A percentile compares a stretch with the other conserved stretches of the same genome.
These are phyloP conservation scores for Vanessa atalanta DNA, from an alignment of 1,140 invertebrate species.

Conservation along the genomic window DNA sequence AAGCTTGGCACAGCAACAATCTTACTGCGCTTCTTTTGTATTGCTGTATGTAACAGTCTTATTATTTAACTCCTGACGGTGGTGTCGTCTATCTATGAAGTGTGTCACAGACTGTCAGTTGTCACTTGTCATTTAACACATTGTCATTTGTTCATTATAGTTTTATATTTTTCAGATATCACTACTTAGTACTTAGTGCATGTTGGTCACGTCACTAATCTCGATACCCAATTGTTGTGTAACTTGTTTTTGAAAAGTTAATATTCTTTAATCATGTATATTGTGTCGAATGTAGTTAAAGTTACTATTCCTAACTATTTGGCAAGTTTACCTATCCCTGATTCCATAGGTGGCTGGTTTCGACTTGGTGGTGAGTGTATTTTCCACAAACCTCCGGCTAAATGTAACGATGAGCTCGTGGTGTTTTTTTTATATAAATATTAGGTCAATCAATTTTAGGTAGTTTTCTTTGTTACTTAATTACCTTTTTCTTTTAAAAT, in stretches of 20 bases:
- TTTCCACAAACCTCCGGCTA: conserved; percentile 17
- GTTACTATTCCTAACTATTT: conserved; percentile 89
- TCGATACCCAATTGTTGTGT: conserved; percentile 16
- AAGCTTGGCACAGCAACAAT: too few relatives aligned
- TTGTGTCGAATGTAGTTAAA: conserved; percentile 87
- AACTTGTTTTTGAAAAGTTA: conserved; percentile 8
- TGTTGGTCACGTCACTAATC: background rate
- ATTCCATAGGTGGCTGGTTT: conserved; percentile 89
- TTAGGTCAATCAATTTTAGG: too few relatives aligned
- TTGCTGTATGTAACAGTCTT: too few relatives aligned
- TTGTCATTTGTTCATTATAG: too few relatives aligned
- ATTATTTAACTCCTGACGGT: too few relatives aligned
- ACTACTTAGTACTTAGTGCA: too few relatives aligned
- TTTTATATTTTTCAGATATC: too few relatives aligned
- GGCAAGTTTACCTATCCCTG: conserved; percentile 87
- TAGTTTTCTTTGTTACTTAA: background rate
- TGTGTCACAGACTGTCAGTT: background rate
- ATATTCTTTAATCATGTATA: conserved; percentile 81
- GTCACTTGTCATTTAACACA: background rate
- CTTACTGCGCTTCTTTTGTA: too few relatives aligned
- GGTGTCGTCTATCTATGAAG: too few relatives aligned
- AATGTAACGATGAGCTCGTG: background rate
- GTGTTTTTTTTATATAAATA: background rate
- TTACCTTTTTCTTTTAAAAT: background rate
- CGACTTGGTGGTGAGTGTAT: conserved; percentile 85